phyloP scores from a whole-genome alignment of 2,797 vertebrate genomes.

The Hoplostethus mediterraneus region DNA sequence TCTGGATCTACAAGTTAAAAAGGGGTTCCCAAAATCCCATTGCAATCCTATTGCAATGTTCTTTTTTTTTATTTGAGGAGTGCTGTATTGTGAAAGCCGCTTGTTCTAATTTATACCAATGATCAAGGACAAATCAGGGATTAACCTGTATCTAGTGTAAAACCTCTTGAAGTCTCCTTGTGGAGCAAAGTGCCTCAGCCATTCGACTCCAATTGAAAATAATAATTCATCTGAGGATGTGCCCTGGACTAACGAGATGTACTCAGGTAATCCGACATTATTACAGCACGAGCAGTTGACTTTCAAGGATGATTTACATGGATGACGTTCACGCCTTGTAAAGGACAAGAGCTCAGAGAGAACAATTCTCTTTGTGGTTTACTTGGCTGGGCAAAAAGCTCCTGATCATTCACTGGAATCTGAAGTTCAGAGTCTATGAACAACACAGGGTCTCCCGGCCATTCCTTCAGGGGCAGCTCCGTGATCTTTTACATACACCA shows the following conservation, averaged over 20 bases:
- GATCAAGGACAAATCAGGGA: too few species aligned
- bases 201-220: background rate
- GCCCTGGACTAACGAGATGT: too few species aligned
- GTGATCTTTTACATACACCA: conserved; percentile 71
- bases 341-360: background rate
- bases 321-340: background rate
- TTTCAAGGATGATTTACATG: conserved; percentile 3
- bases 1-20: background rate
- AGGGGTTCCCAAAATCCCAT: too few species aligned
- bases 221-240: too few species aligned
- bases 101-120: background rate
- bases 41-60: background rate
- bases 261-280: too few species aligned
- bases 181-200: background rate
- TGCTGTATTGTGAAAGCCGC: background rate
- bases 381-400: background rate
- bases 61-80: background rate
- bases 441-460: conserved; percentile 53
- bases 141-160: too few species aligned
- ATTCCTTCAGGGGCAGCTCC: conserved; percentile 61
- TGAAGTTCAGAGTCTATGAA: conserved; percentile 13
- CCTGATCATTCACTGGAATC: background rate
- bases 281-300: too few species aligned
- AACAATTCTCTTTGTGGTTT: background rate
- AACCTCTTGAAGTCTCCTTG: background rate